Percentiles rank a stretch among this genome's conserved stretches.
Conservation (phyloP, 2,797 vertebrate species). For the Pelochelys cantorii region DNA sequence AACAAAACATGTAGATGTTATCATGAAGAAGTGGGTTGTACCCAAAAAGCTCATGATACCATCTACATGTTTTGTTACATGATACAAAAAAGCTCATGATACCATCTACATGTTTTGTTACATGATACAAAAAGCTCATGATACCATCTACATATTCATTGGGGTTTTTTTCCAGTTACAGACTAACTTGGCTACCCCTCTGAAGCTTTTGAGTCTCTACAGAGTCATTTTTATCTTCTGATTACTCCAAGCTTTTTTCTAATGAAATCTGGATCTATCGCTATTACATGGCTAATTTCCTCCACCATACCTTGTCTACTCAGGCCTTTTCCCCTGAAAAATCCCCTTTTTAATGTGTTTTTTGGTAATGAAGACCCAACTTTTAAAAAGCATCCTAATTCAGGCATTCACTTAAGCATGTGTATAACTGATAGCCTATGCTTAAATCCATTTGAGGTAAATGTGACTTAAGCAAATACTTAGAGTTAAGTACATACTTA, state of each 20-base stretch:
- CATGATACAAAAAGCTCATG: no score
- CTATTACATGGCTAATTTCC: neutral
- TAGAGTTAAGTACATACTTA: neutral
- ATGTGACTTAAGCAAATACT: neutral
- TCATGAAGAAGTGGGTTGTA: no score
- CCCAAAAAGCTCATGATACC: no score
- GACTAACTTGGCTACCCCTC: no score
- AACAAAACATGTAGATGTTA: no score
- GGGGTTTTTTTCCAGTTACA: no score
- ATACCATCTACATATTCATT: no score
- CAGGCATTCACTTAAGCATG: neutral
- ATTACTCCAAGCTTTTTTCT: neutral
- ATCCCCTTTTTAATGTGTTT: neutral
- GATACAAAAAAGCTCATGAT: no score
- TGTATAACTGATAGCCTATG: neutral
- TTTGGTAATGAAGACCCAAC: neutral
- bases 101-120: no score
- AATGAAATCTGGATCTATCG: neutral
- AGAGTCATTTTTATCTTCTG: conserved; percentile 29
- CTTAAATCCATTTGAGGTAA: neutral
- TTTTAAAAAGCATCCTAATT: neutral
- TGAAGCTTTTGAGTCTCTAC: neutral
- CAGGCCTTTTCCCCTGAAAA: neutral
- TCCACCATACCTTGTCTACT: neutral
- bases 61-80: no score